These are phyloP conservation scores for Leptoclinus maculatus DNA, from an alignment of 2,797 vertebrate genomes.

Conservation along the genomic window DNA sequence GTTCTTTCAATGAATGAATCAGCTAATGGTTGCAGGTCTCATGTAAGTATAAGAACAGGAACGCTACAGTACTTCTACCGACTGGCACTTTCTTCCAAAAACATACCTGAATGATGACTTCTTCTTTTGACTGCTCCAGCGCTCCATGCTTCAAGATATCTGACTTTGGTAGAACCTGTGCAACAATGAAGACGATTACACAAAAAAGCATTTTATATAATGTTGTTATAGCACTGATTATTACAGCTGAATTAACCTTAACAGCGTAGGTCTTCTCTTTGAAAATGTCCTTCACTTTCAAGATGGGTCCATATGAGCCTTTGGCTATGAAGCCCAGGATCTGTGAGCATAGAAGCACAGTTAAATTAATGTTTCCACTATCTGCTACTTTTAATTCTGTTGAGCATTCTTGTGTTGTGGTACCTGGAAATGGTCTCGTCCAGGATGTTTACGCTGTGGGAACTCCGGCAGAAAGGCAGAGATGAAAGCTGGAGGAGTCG, in stretches of 20 bases:
- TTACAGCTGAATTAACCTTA: conserved; percentile 81
- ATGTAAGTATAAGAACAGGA: not conserved
- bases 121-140: conserved; percentile 90
- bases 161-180: conserved; percentile 88
- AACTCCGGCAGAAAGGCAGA: conserved; percentile 91
- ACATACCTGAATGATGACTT: conserved; percentile 90
- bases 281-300: conserved; percentile 87
- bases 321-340: conserved; percentile 87
- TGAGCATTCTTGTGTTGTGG: not conserved
- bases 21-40: not conserved
- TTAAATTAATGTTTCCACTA: not conserved
- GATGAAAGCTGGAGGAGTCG: conserved; percentile 79
- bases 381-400: not conserved
- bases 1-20: accelerated
- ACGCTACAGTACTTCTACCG: not conserved
- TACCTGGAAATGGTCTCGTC: conserved; percentile 87
- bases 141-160: conserved; percentile 85
- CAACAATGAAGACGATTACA: not conserved
- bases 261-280: conserved; percentile 86
- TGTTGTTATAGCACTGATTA: not conserved
- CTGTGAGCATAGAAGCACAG: conserved; percentile 68
- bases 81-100: not conserved
- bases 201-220: not conserved
- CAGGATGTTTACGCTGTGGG: conserved; percentile 77
- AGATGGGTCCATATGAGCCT: conserved; percentile 90